These are phyloP conservation scores for Stigmatopora nigra DNA, from an alignment of 2,113 vertebrate genomes.

Conservation along the genomic window DNA sequence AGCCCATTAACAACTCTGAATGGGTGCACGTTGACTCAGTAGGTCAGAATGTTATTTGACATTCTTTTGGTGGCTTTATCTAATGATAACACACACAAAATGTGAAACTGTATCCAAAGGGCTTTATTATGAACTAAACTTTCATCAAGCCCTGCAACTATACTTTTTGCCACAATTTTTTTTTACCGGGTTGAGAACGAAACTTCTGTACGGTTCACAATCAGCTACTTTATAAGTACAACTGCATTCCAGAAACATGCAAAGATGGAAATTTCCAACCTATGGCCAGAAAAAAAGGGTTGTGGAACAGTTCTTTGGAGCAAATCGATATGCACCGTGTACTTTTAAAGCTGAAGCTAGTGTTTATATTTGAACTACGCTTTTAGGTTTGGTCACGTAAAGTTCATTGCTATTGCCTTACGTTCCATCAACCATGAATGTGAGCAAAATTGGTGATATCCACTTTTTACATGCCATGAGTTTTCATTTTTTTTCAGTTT, in stretches of 20 bases:
- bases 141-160: background rate
- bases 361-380: too few relatives aligned
- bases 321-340: background rate
- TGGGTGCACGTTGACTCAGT: conserved; percentile 41
- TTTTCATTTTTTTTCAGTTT: background rate
- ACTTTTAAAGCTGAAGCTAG: too few relatives aligned
- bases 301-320: background rate
- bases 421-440: background rate
- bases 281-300: background rate
- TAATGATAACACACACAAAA: conserved; percentile 13
- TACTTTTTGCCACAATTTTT: background rate
- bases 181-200: background rate
- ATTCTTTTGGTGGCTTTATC: conserved; percentile 7
- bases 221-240: background rate
- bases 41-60: conserved; percentile 35
- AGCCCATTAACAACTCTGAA: conserved; percentile 35
- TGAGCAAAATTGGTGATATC: background rate
- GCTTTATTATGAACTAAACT: background rate
- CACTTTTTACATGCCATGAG: background rate
- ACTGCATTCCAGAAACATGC: background rate
- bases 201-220: background rate
- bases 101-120: conserved; percentile 3
- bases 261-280: background rate
- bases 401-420: background rate
- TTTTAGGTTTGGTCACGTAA: background rate